These are phyloP conservation scores for Geodia barretti DNA, from an alignment of 37 sponge, comb jelly and placozoan species.

Conservation along the genomic window DNA sequence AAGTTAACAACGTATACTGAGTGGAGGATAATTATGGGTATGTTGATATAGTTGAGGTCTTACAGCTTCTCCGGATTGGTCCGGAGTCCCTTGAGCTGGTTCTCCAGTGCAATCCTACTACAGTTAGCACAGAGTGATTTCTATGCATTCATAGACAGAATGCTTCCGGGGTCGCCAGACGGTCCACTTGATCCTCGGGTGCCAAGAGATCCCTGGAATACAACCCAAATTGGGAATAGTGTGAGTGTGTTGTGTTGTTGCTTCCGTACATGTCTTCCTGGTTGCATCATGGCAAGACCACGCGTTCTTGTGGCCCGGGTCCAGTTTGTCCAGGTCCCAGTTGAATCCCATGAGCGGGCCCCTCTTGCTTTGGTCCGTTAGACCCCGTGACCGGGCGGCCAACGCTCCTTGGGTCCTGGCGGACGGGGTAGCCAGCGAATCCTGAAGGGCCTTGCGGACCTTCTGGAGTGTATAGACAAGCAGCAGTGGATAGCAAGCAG, in stretches of 20 bases:
- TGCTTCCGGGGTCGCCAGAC: constrained; percentile 55
- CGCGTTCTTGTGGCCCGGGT: constrained; percentile 59
- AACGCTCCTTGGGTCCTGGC: constrained; percentile 55
- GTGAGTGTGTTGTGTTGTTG: neutral
- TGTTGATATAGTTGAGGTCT: constrained; percentile 1
- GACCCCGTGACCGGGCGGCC: constrained; percentile 51
- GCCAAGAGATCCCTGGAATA: constrained; percentile 55
- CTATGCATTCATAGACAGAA: too few relatives aligned
- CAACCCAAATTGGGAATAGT: neutral
- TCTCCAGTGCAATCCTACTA: constrained; percentile 56
- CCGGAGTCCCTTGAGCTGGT: constrained; percentile 44
- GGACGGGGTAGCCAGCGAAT: constrained; percentile 68
- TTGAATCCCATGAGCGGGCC: constrained; percentile 32
- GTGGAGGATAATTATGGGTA: too few relatives aligned
- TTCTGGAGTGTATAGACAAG: constrained; percentile 5
- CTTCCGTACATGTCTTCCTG: constrained; percentile 43
- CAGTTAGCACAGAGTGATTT: neutral
- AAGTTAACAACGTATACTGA: too few relatives aligned
- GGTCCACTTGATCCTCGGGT: constrained; percentile 55
- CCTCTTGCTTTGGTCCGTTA: constrained; percentile 25
- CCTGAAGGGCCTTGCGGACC: constrained; percentile 77
- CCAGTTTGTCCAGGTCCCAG: constrained; percentile 52
- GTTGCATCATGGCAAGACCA: constrained; percentile 63
- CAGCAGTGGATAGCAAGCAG: too few relatives aligned
- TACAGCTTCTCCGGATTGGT: constrained; percentile 58